phyloP scores from a whole-genome alignment of 2,888 invertebrate species.

The Spialia ferax region DNA sequence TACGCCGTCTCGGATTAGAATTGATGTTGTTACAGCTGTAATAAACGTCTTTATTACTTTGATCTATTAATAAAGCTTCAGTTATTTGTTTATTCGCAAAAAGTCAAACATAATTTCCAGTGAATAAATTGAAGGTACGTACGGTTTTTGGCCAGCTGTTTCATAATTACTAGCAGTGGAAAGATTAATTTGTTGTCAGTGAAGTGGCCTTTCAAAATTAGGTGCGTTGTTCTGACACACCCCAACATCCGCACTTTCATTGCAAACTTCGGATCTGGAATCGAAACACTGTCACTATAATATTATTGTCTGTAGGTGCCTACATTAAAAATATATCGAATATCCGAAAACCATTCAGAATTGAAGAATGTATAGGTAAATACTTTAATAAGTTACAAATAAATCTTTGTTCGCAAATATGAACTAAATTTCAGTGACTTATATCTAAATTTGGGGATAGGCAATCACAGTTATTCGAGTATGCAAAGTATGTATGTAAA shows the following conservation, averaged over 20 bases:
- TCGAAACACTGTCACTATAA: conserved; percentile 10
- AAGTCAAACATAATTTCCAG: conserved; percentile 25
- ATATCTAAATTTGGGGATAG: no score
- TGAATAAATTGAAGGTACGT: conserved; percentile 52
- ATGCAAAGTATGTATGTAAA: no score
- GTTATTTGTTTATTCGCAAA: conserved; percentile 33
- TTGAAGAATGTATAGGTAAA: no score
- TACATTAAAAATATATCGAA: no score
- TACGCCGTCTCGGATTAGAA: conserved; percentile 87
- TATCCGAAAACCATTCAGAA: no score
- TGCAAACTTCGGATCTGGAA: conserved; percentile 88
- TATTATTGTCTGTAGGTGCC: no score
- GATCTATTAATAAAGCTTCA: conserved; percentile 37
- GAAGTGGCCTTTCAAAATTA: conserved; percentile 86
- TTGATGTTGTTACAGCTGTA: conserved; percentile 76
- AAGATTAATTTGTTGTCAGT: conserved; percentile 87
- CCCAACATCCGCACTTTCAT: conserved; percentile 88
- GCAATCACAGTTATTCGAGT: no score
- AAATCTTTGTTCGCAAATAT: no score
- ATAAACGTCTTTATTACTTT: conserved; percentile 47
- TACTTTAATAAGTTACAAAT: no score
- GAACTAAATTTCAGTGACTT: no score
- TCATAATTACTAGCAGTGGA: conserved; percentile 86
- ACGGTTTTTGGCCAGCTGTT: conserved; percentile 88
- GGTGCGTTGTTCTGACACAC: conserved; percentile 87